Base-by-base conservation (phyloP, 2,797 vertebrate species). In the Lateolabrax maculatus region DNA sequence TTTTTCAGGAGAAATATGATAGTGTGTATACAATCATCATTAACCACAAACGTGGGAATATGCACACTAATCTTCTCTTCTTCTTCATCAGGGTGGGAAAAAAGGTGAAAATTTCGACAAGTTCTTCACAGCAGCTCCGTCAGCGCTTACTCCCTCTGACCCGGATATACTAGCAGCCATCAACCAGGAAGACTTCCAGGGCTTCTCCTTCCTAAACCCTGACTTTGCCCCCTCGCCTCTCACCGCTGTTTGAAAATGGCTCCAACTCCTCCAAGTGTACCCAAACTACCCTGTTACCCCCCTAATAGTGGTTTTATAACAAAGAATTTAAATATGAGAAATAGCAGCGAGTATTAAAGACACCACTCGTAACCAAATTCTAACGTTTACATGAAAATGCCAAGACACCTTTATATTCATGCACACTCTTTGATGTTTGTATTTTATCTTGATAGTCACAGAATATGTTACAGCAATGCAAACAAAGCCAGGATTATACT, bases 61-160 rank as follows among this genome's bases (percentile, higher is more conserved):
- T 44, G 21, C 29, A 2, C 11, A 2, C 49, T 72, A 29, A 82
- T 80, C n/a, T 76, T 12, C 21, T 75, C 43, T 53, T 83, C 11
- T 81, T 89, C 56, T 88, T 51, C 77, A 31, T 44, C 89, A 98
- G 97, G 97, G 97, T 46, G 97, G 97, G 25, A 95, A 79, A 73
- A 97, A 97, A 63, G 97, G 96, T 0, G 97, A 98, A 92, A 98
- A 98, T 86, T 98, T 98, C 41, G 97, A 98, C 92, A 95, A 97
- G 84, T 98, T 97, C 93, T 98, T 98, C 94, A 98, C 97, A 0
- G 94, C 93, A 9, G 96, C 96, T 21, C 94, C 96, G 0, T 95
- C 97, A 0, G 96, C 91, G 1, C 94, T 98, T 80, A 98, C 97
- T 0, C 97, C 97, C 3, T 97, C 97, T 2, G 97, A 98, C 89